Percentiles rank a stretch among this genome's conserved stretches.
phyloP scores from a whole-genome alignment of 2,888 invertebrate genomes.

The Heliconius cydno region DNA sequence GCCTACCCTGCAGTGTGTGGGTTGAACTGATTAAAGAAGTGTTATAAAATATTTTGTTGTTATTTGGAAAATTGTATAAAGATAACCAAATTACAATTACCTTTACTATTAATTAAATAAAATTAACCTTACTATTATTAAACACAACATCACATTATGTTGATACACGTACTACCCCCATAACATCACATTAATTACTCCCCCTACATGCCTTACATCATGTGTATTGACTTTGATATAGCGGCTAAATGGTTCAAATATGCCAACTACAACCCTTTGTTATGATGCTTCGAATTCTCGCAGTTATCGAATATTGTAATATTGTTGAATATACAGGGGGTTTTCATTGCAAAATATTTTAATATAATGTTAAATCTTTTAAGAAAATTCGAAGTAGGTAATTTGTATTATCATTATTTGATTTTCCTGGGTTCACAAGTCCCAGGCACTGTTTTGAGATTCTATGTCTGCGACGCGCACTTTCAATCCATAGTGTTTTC shows the following conservation, averaged over 20 bases:
- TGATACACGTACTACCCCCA: background rate
- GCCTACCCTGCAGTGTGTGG: no score
- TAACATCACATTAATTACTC: slow-evolving; percentile 8
- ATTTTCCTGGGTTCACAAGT: no score
- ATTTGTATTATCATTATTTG: no score
- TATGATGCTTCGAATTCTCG: slow-evolving; percentile 4
- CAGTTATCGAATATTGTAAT: background rate
- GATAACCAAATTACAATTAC: background rate
- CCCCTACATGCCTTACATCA: background rate
- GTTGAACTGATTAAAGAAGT: no score
- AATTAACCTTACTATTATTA: background rate
- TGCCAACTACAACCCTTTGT: slow-evolving; percentile 11
- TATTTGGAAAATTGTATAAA: background rate
- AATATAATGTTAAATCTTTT: no score
- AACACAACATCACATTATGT: background rate
- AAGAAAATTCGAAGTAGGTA: no score
- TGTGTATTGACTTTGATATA: slow-evolving; percentile 15
- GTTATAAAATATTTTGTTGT: background rate
- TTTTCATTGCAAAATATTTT: background rate
- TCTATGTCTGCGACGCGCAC: no score
- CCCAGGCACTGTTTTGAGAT: no score
- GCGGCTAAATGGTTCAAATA: slow-evolving; percentile 10
- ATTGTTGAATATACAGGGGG: background rate
- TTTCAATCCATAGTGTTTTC: no score
- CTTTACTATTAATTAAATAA: background rate